phyloP scores from a whole-genome alignment of 1,140 invertebrate species.

The Plectus sambesii region DNA sequence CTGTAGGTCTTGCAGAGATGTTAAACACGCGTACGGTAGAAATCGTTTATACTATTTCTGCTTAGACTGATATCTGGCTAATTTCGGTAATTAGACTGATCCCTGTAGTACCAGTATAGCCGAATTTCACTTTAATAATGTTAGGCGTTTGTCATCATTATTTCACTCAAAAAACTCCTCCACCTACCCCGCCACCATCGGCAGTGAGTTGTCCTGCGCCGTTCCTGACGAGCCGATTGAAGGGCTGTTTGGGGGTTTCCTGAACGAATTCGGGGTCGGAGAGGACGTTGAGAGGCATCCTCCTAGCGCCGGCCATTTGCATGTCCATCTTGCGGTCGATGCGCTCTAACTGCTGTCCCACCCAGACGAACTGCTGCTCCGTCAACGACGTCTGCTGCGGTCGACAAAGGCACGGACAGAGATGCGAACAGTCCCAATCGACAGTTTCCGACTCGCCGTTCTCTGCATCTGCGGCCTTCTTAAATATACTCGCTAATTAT shows the following conservation, averaged over 20 bases:
- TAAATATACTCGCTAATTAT: neutral
- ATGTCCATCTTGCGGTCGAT: constrained; percentile 11
- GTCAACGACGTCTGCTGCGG: constrained; percentile 53
- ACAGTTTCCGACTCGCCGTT: constrained; percentile 75
- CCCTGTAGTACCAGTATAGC: too few relatives aligned
- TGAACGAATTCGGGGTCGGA: neutral
- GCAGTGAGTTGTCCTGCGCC: constrained; percentile 3
- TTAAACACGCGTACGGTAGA: too few relatives aligned
- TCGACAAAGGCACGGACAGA: constrained; percentile 77
- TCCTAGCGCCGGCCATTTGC: constrained; percentile 10
- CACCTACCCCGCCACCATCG: constrained; percentile 5
- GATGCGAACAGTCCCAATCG: constrained; percentile 71
- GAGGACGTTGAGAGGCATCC: neutral
- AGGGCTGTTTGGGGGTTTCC: neutral
- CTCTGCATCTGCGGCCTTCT: neutral
- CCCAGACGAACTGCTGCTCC: constrained; percentile 10
- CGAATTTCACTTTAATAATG: too few relatives aligned
- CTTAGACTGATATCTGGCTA: too few relatives aligned
- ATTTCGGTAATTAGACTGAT: too few relatives aligned
- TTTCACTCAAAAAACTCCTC: too few relatives aligned
- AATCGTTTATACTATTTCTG: too few relatives aligned
- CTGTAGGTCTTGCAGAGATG: too few relatives aligned
- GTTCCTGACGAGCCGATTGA: constrained; percentile 7
- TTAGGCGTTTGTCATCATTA: too few relatives aligned
- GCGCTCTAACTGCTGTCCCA: constrained; percentile 19